Percentiles rank a stretch among this genome's conserved stretches.
Conservation (phyloP, 2,113 vertebrate species). For the Spea multiplicata region DNA sequence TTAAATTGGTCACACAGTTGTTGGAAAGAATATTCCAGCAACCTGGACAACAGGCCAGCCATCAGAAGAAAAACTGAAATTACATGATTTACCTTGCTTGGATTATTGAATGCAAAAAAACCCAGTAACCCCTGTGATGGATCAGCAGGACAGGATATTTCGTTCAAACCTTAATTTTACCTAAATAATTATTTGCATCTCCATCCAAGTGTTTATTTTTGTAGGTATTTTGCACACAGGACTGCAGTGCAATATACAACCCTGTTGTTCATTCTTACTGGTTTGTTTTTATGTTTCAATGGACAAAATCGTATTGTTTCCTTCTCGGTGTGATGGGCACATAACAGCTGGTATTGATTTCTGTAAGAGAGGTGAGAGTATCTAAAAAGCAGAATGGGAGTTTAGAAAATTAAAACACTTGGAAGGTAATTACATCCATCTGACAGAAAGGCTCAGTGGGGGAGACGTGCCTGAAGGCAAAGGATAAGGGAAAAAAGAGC, state of each 20-base stretch:
- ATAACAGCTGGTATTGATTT: slow-evolving; percentile 44
- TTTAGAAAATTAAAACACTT: slow-evolving; percentile 46
- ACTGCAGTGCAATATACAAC: not conserved
- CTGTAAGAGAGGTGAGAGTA: slow-evolving; percentile 37
- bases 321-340: slow-evolving; percentile 35
- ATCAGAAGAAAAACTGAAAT: too few species aligned
- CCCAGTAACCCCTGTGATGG: too few species aligned
- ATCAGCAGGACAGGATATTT: too few species aligned
- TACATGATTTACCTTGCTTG: too few species aligned
- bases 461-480: slow-evolving; percentile 46
- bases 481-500: slow-evolving; percentile 31
- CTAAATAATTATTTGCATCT: too few species aligned
- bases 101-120: too few species aligned
- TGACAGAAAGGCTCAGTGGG: slow-evolving; percentile 46
- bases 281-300: slow-evolving; percentile 21
- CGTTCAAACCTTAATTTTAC: too few species aligned
- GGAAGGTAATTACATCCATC: slow-evolving; percentile 49
- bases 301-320: slow-evolving; percentile 27
- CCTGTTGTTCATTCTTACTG: not conserved
- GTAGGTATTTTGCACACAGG: too few species aligned
- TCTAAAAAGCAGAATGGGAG: slow-evolving; percentile 37
- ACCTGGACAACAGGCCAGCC: too few species aligned
- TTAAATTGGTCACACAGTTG: too few species aligned
- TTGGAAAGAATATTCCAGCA: too few species aligned
- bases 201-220: too few species aligned